These are phyloP conservation scores for Silurus meridionalis DNA, from an alignment of 2,113 vertebrate species.

Conservation along the genomic window DNA sequence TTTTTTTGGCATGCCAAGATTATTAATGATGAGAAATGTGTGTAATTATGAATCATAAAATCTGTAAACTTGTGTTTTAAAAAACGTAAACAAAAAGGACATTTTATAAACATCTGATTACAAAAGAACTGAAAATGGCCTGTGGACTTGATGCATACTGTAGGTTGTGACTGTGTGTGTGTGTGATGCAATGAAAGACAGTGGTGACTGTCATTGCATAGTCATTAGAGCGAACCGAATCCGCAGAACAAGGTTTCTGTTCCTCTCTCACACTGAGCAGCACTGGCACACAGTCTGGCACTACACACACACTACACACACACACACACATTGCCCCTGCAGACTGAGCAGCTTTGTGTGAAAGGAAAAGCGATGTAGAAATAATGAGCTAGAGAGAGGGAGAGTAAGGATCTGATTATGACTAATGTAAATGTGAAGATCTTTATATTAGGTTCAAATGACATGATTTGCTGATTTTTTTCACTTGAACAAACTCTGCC, in stretches of 20 bases:
- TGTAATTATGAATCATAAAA: background rate
- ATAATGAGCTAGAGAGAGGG: background rate
- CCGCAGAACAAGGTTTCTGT: constrained; percentile 25
- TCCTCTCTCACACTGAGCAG: background rate
- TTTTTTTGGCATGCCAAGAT: background rate
- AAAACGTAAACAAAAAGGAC: background rate
- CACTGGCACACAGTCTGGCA: background rate
- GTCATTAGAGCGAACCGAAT: constrained; percentile 16
- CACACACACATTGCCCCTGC: background rate
- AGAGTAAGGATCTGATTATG: background rate
- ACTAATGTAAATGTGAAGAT: constrained; percentile 11
- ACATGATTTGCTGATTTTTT: background rate
- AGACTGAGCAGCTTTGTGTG: background rate
- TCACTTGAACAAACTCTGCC: background rate
- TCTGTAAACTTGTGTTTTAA: background rate
- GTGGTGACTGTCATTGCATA: background rate
- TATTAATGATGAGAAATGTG: no score
- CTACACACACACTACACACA: background rate
- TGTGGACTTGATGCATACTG: background rate
- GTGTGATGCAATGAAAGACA: background rate
- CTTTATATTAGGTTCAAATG: constrained; percentile 10
- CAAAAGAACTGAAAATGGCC: background rate
- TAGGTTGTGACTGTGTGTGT: background rate
- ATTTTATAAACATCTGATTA: background rate
- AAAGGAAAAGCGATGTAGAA: background rate